A percentile compares a stretch with the other conserved stretches of the same genome.
These are phyloP conservation scores for Bradypodion pumilum DNA, from an alignment of 2,797 vertebrate genomes.

Conservation along the genomic window DNA sequence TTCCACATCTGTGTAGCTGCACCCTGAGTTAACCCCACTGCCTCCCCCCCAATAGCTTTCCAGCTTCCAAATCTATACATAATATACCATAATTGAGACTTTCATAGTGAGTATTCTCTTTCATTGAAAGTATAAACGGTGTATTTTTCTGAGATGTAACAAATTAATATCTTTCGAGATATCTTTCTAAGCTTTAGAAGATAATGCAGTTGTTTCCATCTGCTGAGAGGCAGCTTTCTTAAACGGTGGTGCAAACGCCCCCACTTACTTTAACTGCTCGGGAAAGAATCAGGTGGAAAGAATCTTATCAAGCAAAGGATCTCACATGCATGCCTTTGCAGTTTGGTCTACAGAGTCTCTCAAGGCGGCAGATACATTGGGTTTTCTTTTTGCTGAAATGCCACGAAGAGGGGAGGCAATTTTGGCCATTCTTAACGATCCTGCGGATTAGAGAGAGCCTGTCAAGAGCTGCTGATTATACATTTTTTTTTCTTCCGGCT, in stretches of 20 bases:
- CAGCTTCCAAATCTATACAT: too few species aligned
- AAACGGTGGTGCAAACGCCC: fast-evolving
- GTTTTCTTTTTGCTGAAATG: background rate
- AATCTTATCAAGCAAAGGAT: slow-evolving; percentile 2
- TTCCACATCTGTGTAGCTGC: too few species aligned
- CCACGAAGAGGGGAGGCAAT: background rate
- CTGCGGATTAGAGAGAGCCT: background rate
- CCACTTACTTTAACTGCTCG: background rate
- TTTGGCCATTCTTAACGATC: too few species aligned
- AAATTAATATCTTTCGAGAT: too few species aligned
- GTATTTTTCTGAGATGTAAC: too few species aligned
- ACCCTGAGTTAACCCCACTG: too few species aligned
- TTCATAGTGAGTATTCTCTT: too few species aligned
- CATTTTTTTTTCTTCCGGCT: background rate
- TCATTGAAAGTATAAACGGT: too few species aligned
- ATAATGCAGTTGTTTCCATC: background rate
- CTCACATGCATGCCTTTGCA: background rate
- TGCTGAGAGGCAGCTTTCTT: too few species aligned
- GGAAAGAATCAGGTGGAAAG: background rate
- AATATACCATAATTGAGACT: too few species aligned
- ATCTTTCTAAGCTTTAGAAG: background rate
- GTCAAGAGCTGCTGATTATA: background rate
- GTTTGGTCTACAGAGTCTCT: background rate
- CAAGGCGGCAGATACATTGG: too few species aligned
- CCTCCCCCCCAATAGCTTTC: too few species aligned